phyloP scores from a whole-genome alignment of 2,797 vertebrate species.

The Propithecus perrieri region DNA sequence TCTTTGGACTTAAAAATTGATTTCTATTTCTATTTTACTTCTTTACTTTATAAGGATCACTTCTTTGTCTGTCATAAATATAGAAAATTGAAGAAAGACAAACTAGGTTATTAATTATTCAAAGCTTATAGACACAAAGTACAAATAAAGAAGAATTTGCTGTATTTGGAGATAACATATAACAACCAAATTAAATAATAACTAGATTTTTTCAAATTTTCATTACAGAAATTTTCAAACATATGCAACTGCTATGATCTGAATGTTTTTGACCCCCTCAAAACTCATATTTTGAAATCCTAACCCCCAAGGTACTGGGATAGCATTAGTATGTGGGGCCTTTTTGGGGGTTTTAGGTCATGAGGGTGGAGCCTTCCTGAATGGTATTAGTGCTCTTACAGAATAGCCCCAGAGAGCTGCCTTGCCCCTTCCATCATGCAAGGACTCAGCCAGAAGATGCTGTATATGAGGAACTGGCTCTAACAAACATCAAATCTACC shows the following conservation, averaged over 20 bases:
- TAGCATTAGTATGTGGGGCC: background rate
- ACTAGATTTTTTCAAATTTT: background rate
- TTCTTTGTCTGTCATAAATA: constrained; percentile 12
- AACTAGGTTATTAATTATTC: background rate
- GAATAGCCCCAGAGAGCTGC: background rate
- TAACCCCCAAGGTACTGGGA: background rate
- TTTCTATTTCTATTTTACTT: constrained; percentile 4
- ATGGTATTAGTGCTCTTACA: background rate
- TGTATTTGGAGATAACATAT: background rate
- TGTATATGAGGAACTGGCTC: background rate
- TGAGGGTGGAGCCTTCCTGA: background rate
- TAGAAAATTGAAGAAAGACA: background rate
- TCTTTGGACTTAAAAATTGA: background rate
- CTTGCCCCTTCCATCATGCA: background rate
- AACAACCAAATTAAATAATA: background rate
- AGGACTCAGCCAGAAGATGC: background rate
- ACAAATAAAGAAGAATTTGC: background rate
- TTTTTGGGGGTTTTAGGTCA: background rate
- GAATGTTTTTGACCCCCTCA: background rate
- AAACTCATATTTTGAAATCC: background rate
- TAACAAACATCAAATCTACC: background rate
- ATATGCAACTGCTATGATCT: background rate
- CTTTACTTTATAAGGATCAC: background rate
- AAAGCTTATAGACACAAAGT: background rate
- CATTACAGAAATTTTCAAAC: constrained; percentile 24